These are phyloP conservation scores for Eupithecia insigniata DNA, from an alignment of 2,888 invertebrate genomes.

Conservation along the genomic window DNA sequence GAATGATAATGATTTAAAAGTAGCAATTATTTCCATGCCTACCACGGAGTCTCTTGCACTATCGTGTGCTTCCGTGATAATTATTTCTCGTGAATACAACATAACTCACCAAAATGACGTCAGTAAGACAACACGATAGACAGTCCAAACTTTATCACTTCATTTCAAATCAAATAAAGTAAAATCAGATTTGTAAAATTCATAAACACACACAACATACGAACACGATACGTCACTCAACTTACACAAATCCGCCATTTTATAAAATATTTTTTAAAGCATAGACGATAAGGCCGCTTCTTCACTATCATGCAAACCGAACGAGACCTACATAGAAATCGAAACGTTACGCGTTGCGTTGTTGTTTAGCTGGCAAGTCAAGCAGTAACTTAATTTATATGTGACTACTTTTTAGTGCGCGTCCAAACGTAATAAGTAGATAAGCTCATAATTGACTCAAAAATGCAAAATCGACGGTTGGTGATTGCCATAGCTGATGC, in stretches of 20 bases:
- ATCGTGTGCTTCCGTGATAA: slow-evolving; percentile 27
- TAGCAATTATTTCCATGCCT: too few relatives aligned
- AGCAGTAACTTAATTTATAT: too few relatives aligned
- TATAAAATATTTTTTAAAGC: slow-evolving; percentile 61
- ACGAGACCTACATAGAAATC: too few relatives aligned
- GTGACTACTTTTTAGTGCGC: too few relatives aligned
- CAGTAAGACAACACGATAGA: slow-evolving; percentile 53
- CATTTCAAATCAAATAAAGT: slow-evolving; percentile 63
- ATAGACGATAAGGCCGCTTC: slow-evolving; percentile 18
- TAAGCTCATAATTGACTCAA: too few relatives aligned
- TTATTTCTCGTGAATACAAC: slow-evolving; percentile 15
- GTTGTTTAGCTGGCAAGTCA: too few relatives aligned
- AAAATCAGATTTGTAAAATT: slow-evolving; percentile 58
- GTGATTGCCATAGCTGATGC: too few relatives aligned
- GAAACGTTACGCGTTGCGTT: not conserved
- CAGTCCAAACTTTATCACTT: slow-evolving; percentile 62
- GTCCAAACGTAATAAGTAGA: too few relatives aligned
- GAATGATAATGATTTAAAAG: too few relatives aligned
- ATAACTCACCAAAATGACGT: slow-evolving; percentile 59
- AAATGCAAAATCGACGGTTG: too few relatives aligned
- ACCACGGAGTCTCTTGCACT: slow-evolving; percentile 61
- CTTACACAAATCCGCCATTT: slow-evolving; percentile 76
- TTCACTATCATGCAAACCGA: not conserved
- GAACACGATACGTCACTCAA: slow-evolving; percentile 78
- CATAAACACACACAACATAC: slow-evolving; percentile 77